Evolutionary conservation across 2,888 invertebrate species (phyloP), one percentile per base, ranked within the genome.

Genomic region (Drosophila recens): DNA sequence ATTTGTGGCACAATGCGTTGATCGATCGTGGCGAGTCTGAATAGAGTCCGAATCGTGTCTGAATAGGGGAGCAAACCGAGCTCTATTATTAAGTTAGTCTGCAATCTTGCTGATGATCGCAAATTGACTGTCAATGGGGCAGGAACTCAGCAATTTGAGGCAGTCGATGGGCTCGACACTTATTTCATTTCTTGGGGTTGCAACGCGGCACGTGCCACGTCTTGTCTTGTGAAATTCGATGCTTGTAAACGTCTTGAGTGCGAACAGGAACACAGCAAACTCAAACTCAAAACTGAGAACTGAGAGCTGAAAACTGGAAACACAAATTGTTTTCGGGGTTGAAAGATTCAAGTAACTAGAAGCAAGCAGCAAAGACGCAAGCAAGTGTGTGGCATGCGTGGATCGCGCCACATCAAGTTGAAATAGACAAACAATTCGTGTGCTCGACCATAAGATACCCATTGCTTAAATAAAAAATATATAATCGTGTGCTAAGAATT

Each of bases 61-160:
- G 3, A 30, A 23, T 13, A 9, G 20, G 36, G 13, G 27, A 27
- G 6, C 27, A 27, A 27, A 4, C 9, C 4, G 11, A 57, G 27
- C 17, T 13, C 58, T 48, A 48, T 58, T 27, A 48, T 58, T 46
- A 58, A n/a, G 58, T 48, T 57, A 48, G 48, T 48, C 17, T 13
- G 57, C 58, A 53, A 65, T 66, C 61, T 61, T 58, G 53, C 79
- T 79, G 71, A 82, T 82, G 82, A 87, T 87, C 82, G 67, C 82
- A 81, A 72, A 79, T 73, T 84, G 68, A 61, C 85, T 82, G 87
- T 85, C 88, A 86, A 73, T 52, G 58, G 34, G 45, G 20, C 71
- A 72, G 86, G 82, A 56, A 30, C 43, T 46, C 88, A 83, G 88
- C 20, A 59, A 48, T n/a, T 8, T 36, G 4, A 11, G n/a, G 51